Conservation (phyloP, 35 echinoderm and acorn worm species). For the Strongylocentrotus purpuratus region DNA sequence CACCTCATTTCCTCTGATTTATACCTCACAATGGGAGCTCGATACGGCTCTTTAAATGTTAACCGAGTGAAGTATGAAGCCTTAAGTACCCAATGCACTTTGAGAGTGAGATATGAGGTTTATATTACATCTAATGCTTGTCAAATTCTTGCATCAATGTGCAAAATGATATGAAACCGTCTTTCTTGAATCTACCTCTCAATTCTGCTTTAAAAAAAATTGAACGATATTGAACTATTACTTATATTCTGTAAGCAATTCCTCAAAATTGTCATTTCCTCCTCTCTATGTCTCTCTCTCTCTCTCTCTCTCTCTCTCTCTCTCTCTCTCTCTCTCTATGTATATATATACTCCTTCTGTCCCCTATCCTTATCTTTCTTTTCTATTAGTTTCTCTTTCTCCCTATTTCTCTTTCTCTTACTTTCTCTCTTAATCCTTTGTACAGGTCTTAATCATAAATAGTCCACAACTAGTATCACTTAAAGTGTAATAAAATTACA, state of each 20-base stretch:
- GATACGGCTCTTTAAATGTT: not conserved
- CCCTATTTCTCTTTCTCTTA: too few relatives aligned
- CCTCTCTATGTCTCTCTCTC: not conserved
- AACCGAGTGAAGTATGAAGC: not conserved
- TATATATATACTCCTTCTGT: too few relatives aligned
- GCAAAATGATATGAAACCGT: not conserved
- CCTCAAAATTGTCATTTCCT: not conserved
- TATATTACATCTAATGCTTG: not conserved
- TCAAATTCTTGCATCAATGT: not conserved
- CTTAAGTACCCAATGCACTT: not conserved
- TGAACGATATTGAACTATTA: too few relatives aligned
- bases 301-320: too few relatives aligned
- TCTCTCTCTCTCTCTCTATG: too few relatives aligned
- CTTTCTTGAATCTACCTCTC: too few relatives aligned
- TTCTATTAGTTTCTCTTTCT: too few relatives aligned
- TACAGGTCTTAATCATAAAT: not conserved
- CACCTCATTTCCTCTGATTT: not conserved
- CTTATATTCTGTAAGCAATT: too few relatives aligned
- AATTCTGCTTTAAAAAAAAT: too few relatives aligned
- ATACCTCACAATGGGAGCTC: not conserved
- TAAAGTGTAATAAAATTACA: not conserved
- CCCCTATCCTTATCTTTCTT: too few relatives aligned
- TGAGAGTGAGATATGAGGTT: not conserved
- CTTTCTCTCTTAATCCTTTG: not conserved
- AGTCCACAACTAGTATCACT: not conserved